These are phyloP conservation scores for Melieria picta DNA, from an alignment of 2,888 invertebrate genomes.

Conservation along the genomic window DNA sequence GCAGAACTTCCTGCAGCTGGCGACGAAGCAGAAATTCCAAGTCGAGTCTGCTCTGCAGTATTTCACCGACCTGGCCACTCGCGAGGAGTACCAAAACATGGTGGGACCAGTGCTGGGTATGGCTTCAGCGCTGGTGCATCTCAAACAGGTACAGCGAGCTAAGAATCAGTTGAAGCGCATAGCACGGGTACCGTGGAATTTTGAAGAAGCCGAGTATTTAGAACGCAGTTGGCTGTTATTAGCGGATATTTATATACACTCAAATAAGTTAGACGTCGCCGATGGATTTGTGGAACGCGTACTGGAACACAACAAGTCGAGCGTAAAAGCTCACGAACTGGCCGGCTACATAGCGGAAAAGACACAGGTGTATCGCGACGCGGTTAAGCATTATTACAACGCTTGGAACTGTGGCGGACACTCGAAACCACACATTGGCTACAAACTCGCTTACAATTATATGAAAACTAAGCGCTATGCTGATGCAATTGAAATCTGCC, in stretches of 20 bases:
- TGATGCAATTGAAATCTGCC: slow-evolving; percentile 91
- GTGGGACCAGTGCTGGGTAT: slow-evolving; percentile 88
- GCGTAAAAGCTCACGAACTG: slow-evolving; percentile 90
- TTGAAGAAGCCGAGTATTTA: slow-evolving; percentile 95
- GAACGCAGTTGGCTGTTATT: slow-evolving; percentile 95
- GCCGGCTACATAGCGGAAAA: slow-evolving; percentile 86
- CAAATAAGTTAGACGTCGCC: slow-evolving; percentile 86
- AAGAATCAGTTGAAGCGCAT: slow-evolving; percentile 92
- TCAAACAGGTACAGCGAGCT: slow-evolving; percentile 91
- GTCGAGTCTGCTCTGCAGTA: slow-evolving; percentile 87
- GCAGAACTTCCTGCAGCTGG: slow-evolving; percentile 83
- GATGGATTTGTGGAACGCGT: slow-evolving; percentile 82
- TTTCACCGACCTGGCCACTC: slow-evolving; percentile 76
- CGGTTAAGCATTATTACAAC: slow-evolving; percentile 79
- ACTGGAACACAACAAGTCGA: slow-evolving; percentile 85
- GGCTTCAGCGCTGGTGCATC: slow-evolving; percentile 78
- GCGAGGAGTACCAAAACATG: slow-evolving; percentile 79
- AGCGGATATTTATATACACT: slow-evolving; percentile 88
- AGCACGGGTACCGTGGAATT: slow-evolving; percentile 86
- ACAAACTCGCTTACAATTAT: slow-evolving; percentile 90
- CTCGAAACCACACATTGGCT: slow-evolving; percentile 86
- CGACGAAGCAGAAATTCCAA: slow-evolving; percentile 83
- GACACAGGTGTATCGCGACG: slow-evolving; percentile 88
- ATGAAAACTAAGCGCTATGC: slow-evolving; percentile 89
- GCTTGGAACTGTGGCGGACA: slow-evolving; percentile 89